phyloP scores from a whole-genome alignment of 1,140 invertebrate species.

The Drosophila trapezifrons region DNA sequence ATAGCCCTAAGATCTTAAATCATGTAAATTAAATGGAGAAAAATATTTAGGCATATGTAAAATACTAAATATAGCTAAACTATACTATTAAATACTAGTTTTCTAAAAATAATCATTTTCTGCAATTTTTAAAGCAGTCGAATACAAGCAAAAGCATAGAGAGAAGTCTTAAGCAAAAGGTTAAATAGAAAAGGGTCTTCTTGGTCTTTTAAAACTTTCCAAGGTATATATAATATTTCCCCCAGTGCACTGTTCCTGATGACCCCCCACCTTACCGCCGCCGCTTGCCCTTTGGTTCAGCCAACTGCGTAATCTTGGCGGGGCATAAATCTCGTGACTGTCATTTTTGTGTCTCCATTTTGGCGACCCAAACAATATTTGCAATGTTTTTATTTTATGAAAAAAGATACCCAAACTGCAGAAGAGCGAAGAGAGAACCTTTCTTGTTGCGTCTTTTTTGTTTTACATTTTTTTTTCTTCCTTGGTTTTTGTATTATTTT shows the following conservation, averaged over 20 bases:
- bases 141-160: too few species aligned
- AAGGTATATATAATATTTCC: background rate
- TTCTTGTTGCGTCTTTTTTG: conserved; percentile 28
- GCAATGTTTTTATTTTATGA: conserved; percentile 77
- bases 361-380: conserved; percentile 83
- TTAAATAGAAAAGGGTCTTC: too few species aligned
- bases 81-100: too few species aligned
- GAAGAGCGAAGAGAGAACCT: conserved; percentile 30
- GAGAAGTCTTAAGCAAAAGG: too few species aligned
- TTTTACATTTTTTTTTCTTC: conserved; percentile 35
- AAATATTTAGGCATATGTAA: too few species aligned
- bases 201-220: background rate
- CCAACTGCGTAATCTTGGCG: conserved; percentile 76
- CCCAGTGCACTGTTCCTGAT: conserved; percentile 3
- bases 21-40: too few species aligned
- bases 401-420: conserved; percentile 62
- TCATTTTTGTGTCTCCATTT: conserved; percentile 84
- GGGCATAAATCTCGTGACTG: conserved; percentile 80
- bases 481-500: conserved; percentile 13
- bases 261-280: background rate
- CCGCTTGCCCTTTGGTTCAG: conserved; percentile 27
- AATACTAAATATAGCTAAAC: too few species aligned
- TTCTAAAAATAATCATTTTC: too few species aligned
- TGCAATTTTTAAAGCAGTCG: too few species aligned
- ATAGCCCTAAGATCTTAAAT: background rate